phyloP scores from a whole-genome alignment of 2,113 vertebrate species.

The Odocoileus virginianus region DNA sequence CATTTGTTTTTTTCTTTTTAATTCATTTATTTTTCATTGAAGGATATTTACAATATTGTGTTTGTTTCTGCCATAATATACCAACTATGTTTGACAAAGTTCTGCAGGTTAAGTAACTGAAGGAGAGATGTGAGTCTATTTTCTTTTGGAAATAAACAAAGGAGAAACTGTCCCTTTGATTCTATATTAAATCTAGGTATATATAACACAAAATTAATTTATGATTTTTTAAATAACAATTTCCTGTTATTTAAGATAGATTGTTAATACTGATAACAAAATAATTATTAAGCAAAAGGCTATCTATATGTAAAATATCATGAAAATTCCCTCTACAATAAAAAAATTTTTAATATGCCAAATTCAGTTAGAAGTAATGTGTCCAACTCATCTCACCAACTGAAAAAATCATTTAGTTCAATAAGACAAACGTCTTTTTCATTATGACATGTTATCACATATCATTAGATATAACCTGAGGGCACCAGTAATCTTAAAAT shows the following conservation, averaged over 20 bases:
- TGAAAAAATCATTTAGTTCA: background rate
- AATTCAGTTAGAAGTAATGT: background rate
- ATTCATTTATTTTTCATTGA: background rate
- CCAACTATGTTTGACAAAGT: slow-evolving; percentile 5
- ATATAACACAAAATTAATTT: background rate
- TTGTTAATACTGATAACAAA: background rate
- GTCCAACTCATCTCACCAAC: background rate
- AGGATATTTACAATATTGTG: background rate
- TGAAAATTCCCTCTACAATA: background rate
- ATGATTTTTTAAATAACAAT: background rate
- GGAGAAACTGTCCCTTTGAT: slow-evolving; percentile 6
- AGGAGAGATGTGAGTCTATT: background rate
- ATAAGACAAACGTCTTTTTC: background rate
- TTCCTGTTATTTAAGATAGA: background rate
- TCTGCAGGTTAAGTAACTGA: background rate
- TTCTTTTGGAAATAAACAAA: slow-evolving; percentile 38
- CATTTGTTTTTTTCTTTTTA: background rate
- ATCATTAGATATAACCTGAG: background rate
- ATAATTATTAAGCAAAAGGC: background rate
- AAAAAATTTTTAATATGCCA: background rate
- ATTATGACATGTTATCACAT: background rate
- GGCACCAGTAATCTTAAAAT: slow-evolving; percentile 17
- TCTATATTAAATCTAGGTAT: background rate
- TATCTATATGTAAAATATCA: background rate
- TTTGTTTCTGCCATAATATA: background rate